Evolutionary conservation across 2,113 vertebrate species (phyloP).

Genomic region (Phylloscopus whistleri): DNA sequence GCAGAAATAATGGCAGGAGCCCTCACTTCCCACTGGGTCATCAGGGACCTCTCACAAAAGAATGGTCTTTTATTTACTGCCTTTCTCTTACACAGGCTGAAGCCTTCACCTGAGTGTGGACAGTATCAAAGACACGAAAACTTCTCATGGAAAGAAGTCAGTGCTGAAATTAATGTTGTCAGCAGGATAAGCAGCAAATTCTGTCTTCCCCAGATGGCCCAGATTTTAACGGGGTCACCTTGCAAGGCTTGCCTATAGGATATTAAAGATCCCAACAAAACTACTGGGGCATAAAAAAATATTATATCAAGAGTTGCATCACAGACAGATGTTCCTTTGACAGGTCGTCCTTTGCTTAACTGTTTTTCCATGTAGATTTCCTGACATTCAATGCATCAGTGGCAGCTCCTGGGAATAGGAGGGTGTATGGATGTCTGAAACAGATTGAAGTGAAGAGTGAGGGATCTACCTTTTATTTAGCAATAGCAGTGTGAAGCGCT

Average conservation of each 20-base stretch:
- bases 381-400: neutral
- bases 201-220: neutral
- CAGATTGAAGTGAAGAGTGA: conserved; percentile 9
- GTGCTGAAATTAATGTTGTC: neutral
- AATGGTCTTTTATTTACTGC: conserved; percentile 29
- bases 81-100: neutral
- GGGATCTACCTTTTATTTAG: neutral
- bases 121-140: neutral
- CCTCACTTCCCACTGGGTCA: neutral
- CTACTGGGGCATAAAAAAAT: neutral
- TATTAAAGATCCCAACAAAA: conserved; percentile 29
- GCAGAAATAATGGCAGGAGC: conserved; percentile 1
- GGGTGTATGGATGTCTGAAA: neutral
- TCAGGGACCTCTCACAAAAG: neutral
- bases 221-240: neutral
- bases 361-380: neutral
- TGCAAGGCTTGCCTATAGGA: neutral
- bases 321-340: conserved; percentile 43
- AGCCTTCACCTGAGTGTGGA: conserved; percentile 28
- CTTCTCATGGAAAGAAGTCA: neutral
- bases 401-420: conserved; percentile 8
- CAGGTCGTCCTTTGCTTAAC: neutral
- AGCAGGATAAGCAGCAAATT: conserved; percentile 9
- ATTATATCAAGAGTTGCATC: neutral
- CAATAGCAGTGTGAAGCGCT: neutral